Percentiles rank a stretch among this genome's conserved stretches.
Conservation (phyloP, 1,140 invertebrate species). For the Triops cancriformis region DNA sequence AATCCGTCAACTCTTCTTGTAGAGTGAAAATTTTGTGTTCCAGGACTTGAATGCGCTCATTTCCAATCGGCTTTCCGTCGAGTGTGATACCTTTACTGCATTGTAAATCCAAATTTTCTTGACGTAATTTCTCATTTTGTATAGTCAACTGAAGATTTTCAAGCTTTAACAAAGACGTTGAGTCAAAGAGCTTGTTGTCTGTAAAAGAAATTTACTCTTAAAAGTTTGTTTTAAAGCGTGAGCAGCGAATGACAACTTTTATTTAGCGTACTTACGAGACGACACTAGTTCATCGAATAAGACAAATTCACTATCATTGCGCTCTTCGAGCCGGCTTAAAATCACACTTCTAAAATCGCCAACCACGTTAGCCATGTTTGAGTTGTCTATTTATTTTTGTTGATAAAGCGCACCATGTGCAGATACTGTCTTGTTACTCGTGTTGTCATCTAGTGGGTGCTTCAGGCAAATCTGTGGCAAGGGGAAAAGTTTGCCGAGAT, state of each 20-base stretch:
- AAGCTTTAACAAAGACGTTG: slow-evolving; percentile 59
- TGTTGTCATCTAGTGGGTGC: no score
- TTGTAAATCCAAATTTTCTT: slow-evolving; percentile 44
- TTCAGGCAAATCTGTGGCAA: no score
- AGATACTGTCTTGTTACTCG: no score
- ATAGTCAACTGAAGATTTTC: slow-evolving; percentile 76
- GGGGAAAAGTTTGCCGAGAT: no score
- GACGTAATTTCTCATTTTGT: slow-evolving; percentile 69
- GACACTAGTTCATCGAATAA: neutral
- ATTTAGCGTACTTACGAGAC: neutral
- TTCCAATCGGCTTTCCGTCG: slow-evolving; percentile 34
- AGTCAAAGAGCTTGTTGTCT: slow-evolving; percentile 83
- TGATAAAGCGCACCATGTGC: no score
- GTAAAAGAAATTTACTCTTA: slow-evolving; percentile 36
- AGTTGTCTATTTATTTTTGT: neutral
- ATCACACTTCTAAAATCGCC: neutral
- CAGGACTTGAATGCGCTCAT: slow-evolving; percentile 49
- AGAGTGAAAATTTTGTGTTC: slow-evolving; percentile 76
- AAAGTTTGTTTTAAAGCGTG: neutral
- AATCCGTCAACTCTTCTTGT: slow-evolving; percentile 84
- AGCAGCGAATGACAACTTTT: neutral
- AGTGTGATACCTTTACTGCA: slow-evolving; percentile 36
- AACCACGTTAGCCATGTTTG: neutral
- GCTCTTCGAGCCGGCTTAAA: neutral
- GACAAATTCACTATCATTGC: neutral